A percentile compares a stretch with the other conserved stretches of the same genome.
Conservation (phyloP, 2,797 vertebrate genomes). For the Epinephelus coioides region DNA sequence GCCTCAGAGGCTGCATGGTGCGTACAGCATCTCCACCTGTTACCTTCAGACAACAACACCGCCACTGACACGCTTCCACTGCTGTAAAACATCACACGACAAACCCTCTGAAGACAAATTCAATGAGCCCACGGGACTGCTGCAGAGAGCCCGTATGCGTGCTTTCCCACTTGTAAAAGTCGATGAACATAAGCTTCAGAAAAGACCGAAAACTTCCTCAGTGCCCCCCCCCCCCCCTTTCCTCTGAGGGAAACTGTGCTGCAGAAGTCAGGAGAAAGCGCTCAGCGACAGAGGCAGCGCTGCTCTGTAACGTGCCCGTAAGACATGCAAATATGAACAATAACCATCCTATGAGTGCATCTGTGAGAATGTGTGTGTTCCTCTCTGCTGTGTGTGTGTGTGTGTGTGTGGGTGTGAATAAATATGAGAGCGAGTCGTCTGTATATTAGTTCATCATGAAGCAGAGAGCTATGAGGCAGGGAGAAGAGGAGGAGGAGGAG, state of each 20-base stretch:
- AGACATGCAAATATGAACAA: slow-evolving; percentile 38
- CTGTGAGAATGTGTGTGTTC: slow-evolving; percentile 6
- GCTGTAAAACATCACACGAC: slow-evolving; percentile 20
- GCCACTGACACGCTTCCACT: neutral
- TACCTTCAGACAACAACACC: slow-evolving; percentile 1
- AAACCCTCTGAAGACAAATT: slow-evolving; percentile 12
- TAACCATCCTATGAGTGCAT: neutral
- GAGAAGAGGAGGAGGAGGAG: neutral
- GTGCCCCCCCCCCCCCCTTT: neutral
- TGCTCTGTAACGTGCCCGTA: slow-evolving; percentile 22
- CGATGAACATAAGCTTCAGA: slow-evolving; percentile 14
- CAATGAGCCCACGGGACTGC: slow-evolving; percentile 18
- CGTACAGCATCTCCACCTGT: neutral
- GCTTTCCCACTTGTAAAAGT: slow-evolving; percentile 2
- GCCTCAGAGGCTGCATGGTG: neutral
- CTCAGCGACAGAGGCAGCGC: neutral
- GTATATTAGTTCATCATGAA: slow-evolving; percentile 23
- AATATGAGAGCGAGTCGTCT: slow-evolving; percentile 41
- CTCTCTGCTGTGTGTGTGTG: neutral
- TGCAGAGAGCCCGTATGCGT: slow-evolving; percentile 9
- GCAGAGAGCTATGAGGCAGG: slow-evolving; percentile 11
- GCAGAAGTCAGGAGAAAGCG: slow-evolving; percentile 1
- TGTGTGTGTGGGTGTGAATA: slow-evolving; percentile 41
- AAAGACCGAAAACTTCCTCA: slow-evolving; percentile 4
- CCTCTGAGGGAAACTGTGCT: slow-evolving; percentile 4